Evolutionary conservation across 2,113 vertebrate genomes (phyloP), one percentile per base, ranked within the genome.

Genomic region (Corythornis madagascariensis): DNA sequence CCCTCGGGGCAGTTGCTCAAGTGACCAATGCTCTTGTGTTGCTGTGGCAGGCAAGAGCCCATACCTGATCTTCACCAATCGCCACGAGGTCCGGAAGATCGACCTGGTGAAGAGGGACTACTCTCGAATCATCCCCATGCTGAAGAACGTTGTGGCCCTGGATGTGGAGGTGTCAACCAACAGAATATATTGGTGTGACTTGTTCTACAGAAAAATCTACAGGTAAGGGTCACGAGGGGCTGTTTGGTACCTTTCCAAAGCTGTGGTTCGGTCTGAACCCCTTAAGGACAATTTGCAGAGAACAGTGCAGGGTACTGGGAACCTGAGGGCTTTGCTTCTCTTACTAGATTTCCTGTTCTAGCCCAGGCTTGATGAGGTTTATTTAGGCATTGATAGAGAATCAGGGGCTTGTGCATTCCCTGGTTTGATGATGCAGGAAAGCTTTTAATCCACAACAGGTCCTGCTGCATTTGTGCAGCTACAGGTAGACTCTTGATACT

Each of bases 151-250:
- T 0, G 99, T 99, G 95, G 99, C 99, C 0, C 97, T 99, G 79
- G 99, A 99, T 4, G 98, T 99, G 9, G 99, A 99, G 42, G 99
- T 99, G 65, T 98, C 98, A 89, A 98, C 98, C 86, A 99, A 99
- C 94, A 99, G 98, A 90, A 99, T 99, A 97, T 99, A 99, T 83
- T 99, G 99, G 99, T 99, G 99, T 96, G 99, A 99, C 96, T 97
- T 99, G n/a, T 99, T 97, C 96, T 99, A 99, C 93, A 97, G 98
- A 42, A 99, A 99, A 96, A 99, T 99, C 96, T 99, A 99, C 96
- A 99, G 99, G 99, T 99, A 83, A 87, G 92, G 42, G 10, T 22
- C 26, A n/a, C 52, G 33, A 66, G 38, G 78, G 52, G 33, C 10
- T 8, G 26, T 20, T 10, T 55, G 74, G 29, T 76, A 28, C 71